These are phyloP conservation scores for Adineta ricciae DNA, from an alignment of 2,888 invertebrate species.

Conservation along the genomic window DNA sequence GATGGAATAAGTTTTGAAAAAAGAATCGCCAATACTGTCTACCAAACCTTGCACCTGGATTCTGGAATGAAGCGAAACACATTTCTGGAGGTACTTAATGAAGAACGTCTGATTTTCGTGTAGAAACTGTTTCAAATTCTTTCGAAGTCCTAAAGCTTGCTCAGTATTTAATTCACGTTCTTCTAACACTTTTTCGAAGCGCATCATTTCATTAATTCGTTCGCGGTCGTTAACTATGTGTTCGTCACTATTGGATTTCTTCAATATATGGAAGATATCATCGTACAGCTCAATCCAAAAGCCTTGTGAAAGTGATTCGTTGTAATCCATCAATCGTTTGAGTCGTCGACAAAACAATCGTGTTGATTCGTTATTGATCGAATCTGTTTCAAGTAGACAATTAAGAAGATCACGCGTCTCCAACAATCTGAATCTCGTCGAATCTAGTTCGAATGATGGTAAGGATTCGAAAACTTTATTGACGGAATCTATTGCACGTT, in stretches of 20 bases:
- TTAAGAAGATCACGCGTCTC: too few relatives aligned
- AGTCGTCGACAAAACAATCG: neutral
- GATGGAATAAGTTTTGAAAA: neutral
- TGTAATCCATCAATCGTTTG: neutral
- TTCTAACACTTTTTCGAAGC: neutral
- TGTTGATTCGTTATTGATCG: neutral
- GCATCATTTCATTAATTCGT: too few relatives aligned
- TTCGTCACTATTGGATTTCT: neutral
- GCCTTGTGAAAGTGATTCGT: neutral
- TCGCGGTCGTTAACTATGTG: neutral
- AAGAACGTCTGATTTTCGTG: neutral
- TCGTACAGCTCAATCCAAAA: neutral
- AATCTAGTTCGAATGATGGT: neutral
- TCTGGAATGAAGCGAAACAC: neutral
- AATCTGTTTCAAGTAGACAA: neutral
- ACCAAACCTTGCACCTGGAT: neutral
- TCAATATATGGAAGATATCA: neutral
- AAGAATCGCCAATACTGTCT: neutral
- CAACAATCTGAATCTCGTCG: neutral
- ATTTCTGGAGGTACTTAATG: neutral
- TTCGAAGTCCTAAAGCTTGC: neutral
- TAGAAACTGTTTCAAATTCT: neutral
- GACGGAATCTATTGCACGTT: too few relatives aligned
- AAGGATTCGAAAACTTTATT: too few relatives aligned
- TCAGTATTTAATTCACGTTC: neutral